Percentiles rank a stretch among this genome's conserved stretches.
Evolutionary conservation across 2,797 vertebrate species (phyloP).

Genomic region (Pristis pectinata): DNA sequence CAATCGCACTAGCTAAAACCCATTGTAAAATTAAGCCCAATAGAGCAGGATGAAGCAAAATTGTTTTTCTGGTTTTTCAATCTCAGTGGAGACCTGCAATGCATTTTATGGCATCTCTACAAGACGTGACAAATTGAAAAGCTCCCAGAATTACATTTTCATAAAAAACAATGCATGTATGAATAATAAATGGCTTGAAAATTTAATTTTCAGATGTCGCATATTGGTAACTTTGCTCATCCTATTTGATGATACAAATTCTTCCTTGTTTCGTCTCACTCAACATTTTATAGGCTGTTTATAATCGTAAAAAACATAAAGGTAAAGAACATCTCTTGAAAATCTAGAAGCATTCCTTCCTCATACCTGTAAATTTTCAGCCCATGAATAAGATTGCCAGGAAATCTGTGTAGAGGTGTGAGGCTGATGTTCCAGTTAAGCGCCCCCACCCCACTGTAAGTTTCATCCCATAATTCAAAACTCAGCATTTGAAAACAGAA

Average conservation of each 20-base stretch:
- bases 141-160: not conserved
- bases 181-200: not conserved
- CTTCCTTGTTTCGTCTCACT: not conserved
- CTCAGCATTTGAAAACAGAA: not conserved
- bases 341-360: not conserved
- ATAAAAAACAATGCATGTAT: not conserved
- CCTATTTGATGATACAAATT: too few relatives aligned
- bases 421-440: not conserved
- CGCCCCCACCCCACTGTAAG: not conserved
- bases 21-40: not conserved
- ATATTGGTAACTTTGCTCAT: not conserved
- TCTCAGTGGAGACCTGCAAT: not conserved
- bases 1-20: not conserved
- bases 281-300: not conserved
- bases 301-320: not conserved
- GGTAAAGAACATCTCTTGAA: not conserved
- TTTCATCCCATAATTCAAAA: not conserved
- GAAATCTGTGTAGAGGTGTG: not conserved
- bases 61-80: not conserved
- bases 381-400: not conserved
- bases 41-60: not conserved
- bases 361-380: not conserved
- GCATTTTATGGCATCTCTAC: not conserved
- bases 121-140: not conserved
- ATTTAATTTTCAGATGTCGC: not conserved